Base-by-base conservation (phyloP, 2,797 vertebrate species). In the Eremophila alpestris region DNA sequence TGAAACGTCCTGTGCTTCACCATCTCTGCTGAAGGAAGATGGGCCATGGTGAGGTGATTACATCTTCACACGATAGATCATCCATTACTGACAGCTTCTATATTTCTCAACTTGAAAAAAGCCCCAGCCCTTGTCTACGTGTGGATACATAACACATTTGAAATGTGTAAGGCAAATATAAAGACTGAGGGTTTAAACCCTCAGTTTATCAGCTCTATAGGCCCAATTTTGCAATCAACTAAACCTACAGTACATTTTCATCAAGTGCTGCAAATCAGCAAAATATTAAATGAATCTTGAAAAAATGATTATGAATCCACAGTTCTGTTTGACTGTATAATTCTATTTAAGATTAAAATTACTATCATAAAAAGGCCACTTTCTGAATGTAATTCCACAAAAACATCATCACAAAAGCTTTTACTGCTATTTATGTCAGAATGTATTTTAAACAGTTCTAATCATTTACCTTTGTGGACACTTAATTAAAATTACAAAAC, bases 401-500 rank as follows among this genome's bases (percentile, higher is more conserved):
- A 97, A 98, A 98, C 98, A 98, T 98, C 98, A 98, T 98, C 98
- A 98, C 98, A 98, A 98, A 98, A 98, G 98, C 98, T 98, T 98
- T 98, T 98, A 98, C 98, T 98, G 98, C 99, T 98, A 98, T 99
- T 99, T 99, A 99, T 99, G 99, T 99, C 99, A 99, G 99, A 98
- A 99, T 99, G 99, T 99, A 99, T 99, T 99, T 99, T 99, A 99
- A 99, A 99, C 99, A 99, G 98, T 98, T 99, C 99, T 99, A 99
- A 99, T 99, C 99, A 99, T 99, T 99, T 99, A 99, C 99, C 99
- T 99, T 99, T 99, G 99, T 99, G 99, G 99, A 99, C 99, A 99
- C 99, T 99, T 99, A 99, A 99, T 99, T 99, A 99, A 99, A 99
- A 99, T 99, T 99, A 99, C 99, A 99, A 99, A 99, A 99, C 98